Evolutionary conservation across 2,113 vertebrate genomes (phyloP).

Genomic region (Spea bombifrons): DNA sequence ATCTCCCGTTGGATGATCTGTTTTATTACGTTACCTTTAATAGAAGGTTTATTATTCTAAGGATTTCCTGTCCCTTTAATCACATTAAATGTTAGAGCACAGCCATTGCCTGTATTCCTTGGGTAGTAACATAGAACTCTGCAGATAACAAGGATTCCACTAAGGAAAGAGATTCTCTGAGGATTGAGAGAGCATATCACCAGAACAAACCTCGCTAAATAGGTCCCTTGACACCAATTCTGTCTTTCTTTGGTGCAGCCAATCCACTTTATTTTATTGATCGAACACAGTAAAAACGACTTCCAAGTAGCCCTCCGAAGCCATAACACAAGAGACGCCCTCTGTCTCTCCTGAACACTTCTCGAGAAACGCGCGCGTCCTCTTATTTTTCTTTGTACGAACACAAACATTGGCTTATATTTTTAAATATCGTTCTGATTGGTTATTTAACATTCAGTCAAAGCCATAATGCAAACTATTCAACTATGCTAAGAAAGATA

Average conservation of each 20-base stretch:
- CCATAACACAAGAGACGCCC: constrained; percentile 33
- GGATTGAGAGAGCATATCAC: constrained; percentile 43
- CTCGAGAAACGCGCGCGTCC: no score
- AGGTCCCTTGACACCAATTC: constrained; percentile 47
- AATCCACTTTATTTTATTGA: constrained; percentile 48
- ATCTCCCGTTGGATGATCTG: no score
- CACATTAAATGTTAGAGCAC: not conserved
- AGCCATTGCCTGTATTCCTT: not conserved
- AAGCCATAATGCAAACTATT: no score
- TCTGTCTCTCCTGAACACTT: constrained; percentile 30
- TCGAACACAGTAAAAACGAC: constrained; percentile 37
- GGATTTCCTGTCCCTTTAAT: no score
- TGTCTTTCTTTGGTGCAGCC: constrained; percentile 45
- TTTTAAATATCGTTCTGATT: no score
- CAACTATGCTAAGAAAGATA: no score
- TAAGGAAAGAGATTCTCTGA: constrained; percentile 34
- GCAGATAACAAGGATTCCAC: constrained; percentile 17
- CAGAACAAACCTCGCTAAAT: constrained; percentile 47
- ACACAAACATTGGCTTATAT: no score
- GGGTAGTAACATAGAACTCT: constrained; percentile 2
- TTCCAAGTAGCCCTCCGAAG: constrained; percentile 34
- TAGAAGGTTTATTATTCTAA: not conserved
- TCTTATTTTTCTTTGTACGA: no score
- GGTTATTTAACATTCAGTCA: no score
- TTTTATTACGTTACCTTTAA: not conserved